phyloP scores from a whole-genome alignment of 2,797 vertebrate species.

The Cossypha caffra region DNA sequence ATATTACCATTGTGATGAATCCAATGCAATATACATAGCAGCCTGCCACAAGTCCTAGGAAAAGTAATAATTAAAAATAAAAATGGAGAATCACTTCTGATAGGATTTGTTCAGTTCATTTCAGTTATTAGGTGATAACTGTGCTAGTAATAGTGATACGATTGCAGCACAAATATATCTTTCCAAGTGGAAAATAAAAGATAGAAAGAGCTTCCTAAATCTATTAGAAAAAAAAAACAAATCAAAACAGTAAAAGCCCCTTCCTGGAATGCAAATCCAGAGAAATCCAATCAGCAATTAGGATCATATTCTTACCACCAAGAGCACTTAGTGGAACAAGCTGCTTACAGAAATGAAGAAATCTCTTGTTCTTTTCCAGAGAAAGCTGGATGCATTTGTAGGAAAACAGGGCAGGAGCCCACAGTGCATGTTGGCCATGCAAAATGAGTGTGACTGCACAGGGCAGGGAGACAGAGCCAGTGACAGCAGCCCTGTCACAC shows the following conservation, averaged over 20 bases:
- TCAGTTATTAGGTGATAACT: not conserved
- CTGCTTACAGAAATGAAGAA: not conserved
- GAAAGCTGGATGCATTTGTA: not conserved
- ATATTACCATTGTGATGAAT: not conserved
- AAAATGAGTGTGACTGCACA: fast-evolving
- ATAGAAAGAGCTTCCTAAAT: not conserved
- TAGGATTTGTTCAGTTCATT: not conserved
- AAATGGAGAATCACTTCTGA: not conserved
- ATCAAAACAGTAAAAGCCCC: not conserved
- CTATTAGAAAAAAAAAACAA: not conserved
- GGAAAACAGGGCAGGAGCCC: not conserved
- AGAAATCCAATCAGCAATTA: not conserved
- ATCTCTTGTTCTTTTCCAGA: not conserved
- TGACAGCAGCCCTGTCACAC: not conserved
- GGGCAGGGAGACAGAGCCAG: fast-evolving
- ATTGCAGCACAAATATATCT: not conserved
- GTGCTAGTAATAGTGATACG: not conserved
- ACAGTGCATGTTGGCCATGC: fast-evolving
- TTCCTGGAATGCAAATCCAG: not conserved
- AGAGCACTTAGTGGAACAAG: not conserved
- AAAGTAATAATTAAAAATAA: not conserved
- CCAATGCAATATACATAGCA: not conserved
- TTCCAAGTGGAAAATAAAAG: not conserved
- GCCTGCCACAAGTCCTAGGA: not conserved
- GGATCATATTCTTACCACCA: not conserved